These are phyloP conservation scores for Gavialis gangeticus DNA, from an alignment of 2,113 vertebrate genomes.

Conservation along the genomic window DNA sequence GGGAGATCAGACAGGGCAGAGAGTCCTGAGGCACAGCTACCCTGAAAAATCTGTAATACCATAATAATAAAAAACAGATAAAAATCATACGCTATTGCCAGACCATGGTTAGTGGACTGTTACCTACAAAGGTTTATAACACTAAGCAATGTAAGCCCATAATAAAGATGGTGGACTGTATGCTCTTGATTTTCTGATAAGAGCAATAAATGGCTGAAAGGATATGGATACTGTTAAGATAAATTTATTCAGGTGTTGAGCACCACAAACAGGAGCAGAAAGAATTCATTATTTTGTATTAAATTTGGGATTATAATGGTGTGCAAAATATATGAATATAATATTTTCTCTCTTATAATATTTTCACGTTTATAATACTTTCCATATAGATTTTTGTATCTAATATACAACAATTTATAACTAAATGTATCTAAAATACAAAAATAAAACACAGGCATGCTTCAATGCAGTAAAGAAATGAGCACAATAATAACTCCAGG, in stretches of 20 bases:
- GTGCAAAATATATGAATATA: not conserved
- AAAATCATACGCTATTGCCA: not conserved
- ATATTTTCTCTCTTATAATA: too few species aligned
- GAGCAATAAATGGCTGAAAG: not conserved
- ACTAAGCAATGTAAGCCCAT: not conserved
- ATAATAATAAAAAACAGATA: too few species aligned
- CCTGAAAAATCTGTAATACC: too few species aligned
- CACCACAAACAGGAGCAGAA: not conserved
- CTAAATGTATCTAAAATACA: too few species aligned
- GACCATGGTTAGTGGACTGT: not conserved
- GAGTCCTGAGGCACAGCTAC: too few species aligned
- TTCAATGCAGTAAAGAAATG: too few species aligned
- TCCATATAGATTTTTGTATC: too few species aligned
- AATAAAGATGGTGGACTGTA: rapidly evolving
- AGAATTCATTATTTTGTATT: not conserved
- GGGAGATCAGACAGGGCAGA: too few species aligned
- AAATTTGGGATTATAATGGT: not conserved
- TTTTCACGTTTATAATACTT: too few species aligned
- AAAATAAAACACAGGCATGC: too few species aligned
- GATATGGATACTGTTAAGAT: not conserved
- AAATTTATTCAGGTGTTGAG: not conserved
- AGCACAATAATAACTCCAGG: too few species aligned
- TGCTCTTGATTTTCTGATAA: not conserved
- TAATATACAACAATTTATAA: too few species aligned
- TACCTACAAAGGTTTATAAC: not conserved